Evolutionary conservation across 2,888 invertebrate genomes (phyloP).

Genomic region (Ephialtes manifestator): DNA sequence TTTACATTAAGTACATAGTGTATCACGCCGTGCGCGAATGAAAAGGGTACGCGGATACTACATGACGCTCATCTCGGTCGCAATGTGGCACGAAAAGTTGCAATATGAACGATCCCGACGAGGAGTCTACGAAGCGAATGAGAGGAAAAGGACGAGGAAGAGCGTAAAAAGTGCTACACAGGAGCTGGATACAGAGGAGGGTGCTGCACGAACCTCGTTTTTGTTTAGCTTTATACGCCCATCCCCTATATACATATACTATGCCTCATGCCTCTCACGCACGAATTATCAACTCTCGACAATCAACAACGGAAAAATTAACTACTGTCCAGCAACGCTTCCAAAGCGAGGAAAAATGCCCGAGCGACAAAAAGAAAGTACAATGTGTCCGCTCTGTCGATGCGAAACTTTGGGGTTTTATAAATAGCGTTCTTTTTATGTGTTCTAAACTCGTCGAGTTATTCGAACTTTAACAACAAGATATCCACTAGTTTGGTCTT

Average conservation of each 20-base stretch:
- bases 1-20: neutral
- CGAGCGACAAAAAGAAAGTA: slow-evolving; percentile 17
- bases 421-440: neutral
- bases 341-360: slow-evolving; percentile 15
- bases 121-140: slow-evolving; percentile 16
- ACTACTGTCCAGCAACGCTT: slow-evolving; percentile 10
- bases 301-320: slow-evolving; percentile 58
- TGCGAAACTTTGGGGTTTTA: neutral
- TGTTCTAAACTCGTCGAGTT: neutral
- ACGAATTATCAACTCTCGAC: slow-evolving; percentile 53
- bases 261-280: slow-evolving; percentile 26
- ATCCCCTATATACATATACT: neutral
- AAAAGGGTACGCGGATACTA: slow-evolving; percentile 26
- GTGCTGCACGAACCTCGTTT: slow-evolving; percentile 18
- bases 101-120: slow-evolving; percentile 18
- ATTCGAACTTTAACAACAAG: neutral
- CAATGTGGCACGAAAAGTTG: slow-evolving; percentile 3
- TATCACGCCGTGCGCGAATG: slow-evolving; percentile 3
- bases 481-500: neutral
- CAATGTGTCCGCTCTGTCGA: neutral
- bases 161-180: slow-evolving; percentile 22
- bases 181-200: neutral
- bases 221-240: slow-evolving; percentile 23
- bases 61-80: neutral
- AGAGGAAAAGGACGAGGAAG: slow-evolving; percentile 20